Percentiles rank a stretch among this genome's conserved stretches.
Evolutionary conservation across 2,888 invertebrate genomes (phyloP).

Genomic region (Lingula anatina): DNA sequence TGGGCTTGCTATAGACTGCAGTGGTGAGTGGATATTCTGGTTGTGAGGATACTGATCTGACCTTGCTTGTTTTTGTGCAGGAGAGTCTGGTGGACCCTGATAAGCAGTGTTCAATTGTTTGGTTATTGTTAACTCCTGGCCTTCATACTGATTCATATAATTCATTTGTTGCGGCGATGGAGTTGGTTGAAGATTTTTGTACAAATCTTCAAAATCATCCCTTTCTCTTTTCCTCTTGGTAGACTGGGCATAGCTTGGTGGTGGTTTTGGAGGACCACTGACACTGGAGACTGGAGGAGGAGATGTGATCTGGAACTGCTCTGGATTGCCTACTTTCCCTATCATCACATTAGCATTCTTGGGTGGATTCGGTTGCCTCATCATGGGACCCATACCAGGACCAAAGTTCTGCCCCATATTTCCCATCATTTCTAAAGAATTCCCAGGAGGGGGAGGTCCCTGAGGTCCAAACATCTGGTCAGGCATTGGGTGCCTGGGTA

Average conservation of each 20-base stretch:
- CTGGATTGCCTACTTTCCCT: constrained; percentile 46
- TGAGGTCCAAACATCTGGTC: not conserved
- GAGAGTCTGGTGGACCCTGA: constrained; percentile 31
- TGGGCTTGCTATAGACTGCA: not conserved
- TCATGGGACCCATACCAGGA: not conserved
- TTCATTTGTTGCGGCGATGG: constrained; percentile 95
- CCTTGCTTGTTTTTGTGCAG: constrained; percentile 18
- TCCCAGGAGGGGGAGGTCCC: constrained; percentile 7
- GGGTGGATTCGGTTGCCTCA: too few species aligned
- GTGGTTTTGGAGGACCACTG: constrained; percentile 36
- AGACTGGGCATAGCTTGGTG: constrained; percentile 49
- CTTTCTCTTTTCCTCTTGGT: constrained; percentile 37
- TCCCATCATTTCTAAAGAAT: constrained; percentile 18
- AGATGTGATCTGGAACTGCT: constrained; percentile 44
- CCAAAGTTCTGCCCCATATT: constrained; percentile 8
- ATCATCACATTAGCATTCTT: constrained; percentile 32
- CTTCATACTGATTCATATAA: constrained; percentile 91
- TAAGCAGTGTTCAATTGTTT: constrained; percentile 87
- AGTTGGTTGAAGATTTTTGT: constrained; percentile 63
- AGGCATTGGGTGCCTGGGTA: not conserved
- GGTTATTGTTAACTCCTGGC: constrained; percentile 92
- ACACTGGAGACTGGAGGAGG: constrained; percentile 21
- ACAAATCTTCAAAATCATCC: constrained; percentile 67
- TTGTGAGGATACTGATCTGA: constrained; percentile 4
- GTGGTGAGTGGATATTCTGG: not conserved